Evolutionary conservation across 2,888 invertebrate genomes (phyloP).

Genomic region (Synanthedon tipuliformis): DNA sequence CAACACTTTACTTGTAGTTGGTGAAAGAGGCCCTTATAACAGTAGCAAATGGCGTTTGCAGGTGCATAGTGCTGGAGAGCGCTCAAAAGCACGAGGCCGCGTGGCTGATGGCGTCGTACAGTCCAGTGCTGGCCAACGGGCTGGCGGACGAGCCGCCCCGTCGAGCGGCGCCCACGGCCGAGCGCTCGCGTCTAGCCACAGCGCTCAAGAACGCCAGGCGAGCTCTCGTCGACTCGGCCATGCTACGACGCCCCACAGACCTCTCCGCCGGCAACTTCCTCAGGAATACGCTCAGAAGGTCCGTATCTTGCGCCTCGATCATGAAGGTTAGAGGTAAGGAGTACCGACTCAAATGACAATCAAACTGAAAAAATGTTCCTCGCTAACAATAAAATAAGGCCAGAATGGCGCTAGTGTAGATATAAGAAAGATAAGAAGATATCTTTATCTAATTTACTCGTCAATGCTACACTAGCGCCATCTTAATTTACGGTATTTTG

Average conservation of each 20-base stretch:
- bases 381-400: no score
- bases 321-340: no score
- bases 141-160: constrained; percentile 75
- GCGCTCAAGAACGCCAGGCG: constrained; percentile 87
- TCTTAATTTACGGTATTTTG: no score
- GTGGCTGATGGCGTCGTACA: constrained; percentile 91
- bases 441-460: no score
- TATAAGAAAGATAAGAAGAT: no score
- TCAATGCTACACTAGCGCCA: no score
- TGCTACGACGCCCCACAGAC: constrained; percentile 86
- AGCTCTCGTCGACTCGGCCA: constrained; percentile 84
- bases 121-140: constrained; percentile 85
- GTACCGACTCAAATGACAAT: no score
- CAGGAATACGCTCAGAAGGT: constrained; percentile 86
- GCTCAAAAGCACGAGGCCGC: constrained; percentile 91
- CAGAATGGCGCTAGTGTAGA: no score
- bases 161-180: constrained; percentile 83
- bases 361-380: no score
- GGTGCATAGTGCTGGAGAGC: constrained; percentile 94
- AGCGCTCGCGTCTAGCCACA: constrained; percentile 87
- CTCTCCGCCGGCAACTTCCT: constrained; percentile 83
- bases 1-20: no score
- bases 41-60: constrained; percentile 22
- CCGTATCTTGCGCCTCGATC: not conserved
- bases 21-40: no score